Percentiles rank a stretch among this genome's conserved stretches.
Conservation (phyloP, 1,140 invertebrate genomes). For the Tetramorium alpestre region DNA sequence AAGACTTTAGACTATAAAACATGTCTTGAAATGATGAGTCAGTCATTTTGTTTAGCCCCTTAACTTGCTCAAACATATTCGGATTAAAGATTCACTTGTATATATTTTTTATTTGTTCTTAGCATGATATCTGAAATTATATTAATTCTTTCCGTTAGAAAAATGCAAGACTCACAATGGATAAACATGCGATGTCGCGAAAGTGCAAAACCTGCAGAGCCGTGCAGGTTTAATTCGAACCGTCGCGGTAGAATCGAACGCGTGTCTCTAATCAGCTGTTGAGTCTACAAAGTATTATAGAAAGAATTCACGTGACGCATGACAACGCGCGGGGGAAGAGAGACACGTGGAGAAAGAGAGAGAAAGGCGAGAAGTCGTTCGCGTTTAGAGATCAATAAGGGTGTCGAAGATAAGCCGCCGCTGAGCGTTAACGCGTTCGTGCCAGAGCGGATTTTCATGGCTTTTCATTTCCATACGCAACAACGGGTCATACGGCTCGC, state of each 20-base stretch:
- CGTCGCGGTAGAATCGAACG: not conserved
- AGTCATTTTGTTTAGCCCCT: too few species aligned
- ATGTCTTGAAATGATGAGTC: too few species aligned
- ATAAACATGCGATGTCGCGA: constrained; percentile 2
- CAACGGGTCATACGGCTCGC: constrained; percentile 12
- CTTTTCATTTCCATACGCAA: constrained; percentile 57
- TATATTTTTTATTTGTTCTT: constrained; percentile 1
- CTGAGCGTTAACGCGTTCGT: constrained; percentile 30
- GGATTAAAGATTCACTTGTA: not conserved
- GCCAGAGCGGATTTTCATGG: constrained; percentile 39
- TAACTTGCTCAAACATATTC: too few species aligned
- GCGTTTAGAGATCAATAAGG: constrained; percentile 37
- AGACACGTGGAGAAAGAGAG: not conserved
- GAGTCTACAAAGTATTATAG: constrained; percentile 36
- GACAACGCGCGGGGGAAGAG: not conserved
- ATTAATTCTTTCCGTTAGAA: constrained; percentile 6
- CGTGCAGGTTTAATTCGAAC: constrained; percentile 19
- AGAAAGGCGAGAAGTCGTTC: constrained; percentile 7
- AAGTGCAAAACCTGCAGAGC: not conserved
- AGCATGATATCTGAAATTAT: not conserved
- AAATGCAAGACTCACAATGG: not conserved
- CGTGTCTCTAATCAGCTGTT: constrained; percentile 39
- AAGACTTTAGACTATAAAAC: too few species aligned
- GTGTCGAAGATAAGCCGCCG: constrained; percentile 28
- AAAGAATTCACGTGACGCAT: constrained; percentile 23